Evolutionary conservation across 2,888 invertebrate genomes (phyloP).

Genomic region (Craniophora ligustri): DNA sequence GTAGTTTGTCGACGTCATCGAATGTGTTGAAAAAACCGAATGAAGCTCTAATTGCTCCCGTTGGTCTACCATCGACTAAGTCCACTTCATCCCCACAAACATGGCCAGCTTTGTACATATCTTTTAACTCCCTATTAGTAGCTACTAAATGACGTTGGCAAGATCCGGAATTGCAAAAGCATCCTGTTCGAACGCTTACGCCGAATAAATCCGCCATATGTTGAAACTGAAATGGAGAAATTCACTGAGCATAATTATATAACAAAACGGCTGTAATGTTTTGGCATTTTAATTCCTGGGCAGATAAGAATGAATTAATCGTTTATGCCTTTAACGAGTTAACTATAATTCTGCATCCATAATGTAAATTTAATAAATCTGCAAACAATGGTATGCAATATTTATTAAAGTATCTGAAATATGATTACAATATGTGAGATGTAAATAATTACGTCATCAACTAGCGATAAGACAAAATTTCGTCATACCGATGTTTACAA

Average conservation of each 20-base stretch:
- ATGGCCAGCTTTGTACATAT: constrained; percentile 95
- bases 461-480: constrained; percentile 27
- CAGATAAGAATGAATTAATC: too few species aligned
- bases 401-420: too few species aligned
- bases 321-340: too few species aligned
- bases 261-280: not conserved
- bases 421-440: too few species aligned
- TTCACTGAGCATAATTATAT: not conserved
- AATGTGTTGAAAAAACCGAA: constrained; percentile 96
- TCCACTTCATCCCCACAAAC: constrained; percentile 97
- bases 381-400: too few species aligned
- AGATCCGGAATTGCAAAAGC: constrained; percentile 98
- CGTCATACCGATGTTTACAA: constrained; percentile 40
- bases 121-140: constrained; percentile 91
- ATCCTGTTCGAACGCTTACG: constrained; percentile 96
- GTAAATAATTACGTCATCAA: constrained; percentile 14
- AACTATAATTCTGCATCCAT: too few species aligned
- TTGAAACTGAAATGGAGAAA: constrained; percentile 90
- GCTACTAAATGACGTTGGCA: constrained; percentile 94
- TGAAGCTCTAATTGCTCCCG: constrained; percentile 97
- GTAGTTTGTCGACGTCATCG: constrained; percentile 91
- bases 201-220: constrained; percentile 96
- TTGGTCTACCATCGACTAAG: constrained; percentile 95
- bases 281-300: too few species aligned
- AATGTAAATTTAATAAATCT: too few species aligned